phyloP scores from a whole-genome alignment of 2,113 vertebrate genomes.

The Catharus bicknelli region DNA sequence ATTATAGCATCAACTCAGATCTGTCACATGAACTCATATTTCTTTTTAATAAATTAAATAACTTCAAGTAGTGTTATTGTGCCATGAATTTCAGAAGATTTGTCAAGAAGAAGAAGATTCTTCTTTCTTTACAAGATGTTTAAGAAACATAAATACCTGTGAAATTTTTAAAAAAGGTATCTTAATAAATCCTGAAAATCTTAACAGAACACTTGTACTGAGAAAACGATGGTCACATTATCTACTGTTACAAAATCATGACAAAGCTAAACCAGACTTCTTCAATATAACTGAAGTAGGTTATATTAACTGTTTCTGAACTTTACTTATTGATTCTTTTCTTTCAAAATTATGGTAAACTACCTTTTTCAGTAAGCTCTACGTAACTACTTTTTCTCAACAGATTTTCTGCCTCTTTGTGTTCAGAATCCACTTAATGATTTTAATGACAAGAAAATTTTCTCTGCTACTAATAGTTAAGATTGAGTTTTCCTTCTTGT shows the following conservation, averaged over 20 bases:
- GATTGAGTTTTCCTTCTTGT: background rate
- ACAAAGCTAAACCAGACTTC: background rate
- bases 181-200: background rate
- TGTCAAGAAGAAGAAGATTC: background rate
- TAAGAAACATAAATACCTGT: background rate
- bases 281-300: background rate
- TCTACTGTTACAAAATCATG: background rate
- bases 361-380: background rate
- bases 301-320: background rate
- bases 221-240: background rate
- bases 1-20: background rate
- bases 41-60: conserved; percentile 32
- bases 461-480: background rate
- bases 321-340: background rate
- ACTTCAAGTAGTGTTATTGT: background rate
- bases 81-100: background rate
- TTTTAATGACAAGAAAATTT: background rate
- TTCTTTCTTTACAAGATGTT: background rate
- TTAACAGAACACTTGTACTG: background rate
- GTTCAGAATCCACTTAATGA: background rate
- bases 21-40: background rate
- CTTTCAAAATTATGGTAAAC: background rate
- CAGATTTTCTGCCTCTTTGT: background rate
- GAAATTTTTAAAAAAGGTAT: background rate
- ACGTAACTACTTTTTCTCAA: background rate